Evolutionary conservation across 2,113 vertebrate species (phyloP), one percentile per base, ranked within the genome.

Genomic region (Perccottus glenii): DNA sequence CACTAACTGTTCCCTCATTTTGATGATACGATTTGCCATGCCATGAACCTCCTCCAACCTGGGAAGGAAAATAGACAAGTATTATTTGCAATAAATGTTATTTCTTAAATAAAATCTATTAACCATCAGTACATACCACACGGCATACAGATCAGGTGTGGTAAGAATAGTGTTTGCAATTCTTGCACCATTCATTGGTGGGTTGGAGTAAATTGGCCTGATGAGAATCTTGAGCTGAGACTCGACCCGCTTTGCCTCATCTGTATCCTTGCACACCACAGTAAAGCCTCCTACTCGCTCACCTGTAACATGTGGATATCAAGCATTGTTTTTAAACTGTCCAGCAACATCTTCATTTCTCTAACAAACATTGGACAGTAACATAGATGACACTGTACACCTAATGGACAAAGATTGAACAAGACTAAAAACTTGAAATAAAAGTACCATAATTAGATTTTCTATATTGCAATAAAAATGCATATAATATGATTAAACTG

Each of bases 171-270:
- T 78, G 0, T 96, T 63, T 8, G 97, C 98, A 2, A 99, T 98
- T 57, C 98, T 94, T 14, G 98, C 98, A 4, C 98, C 98, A 0
- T 97, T 96, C 83, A 98, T 14, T 1, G 98, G 98, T 0, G 98
- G 97, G 86, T 99, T 99, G 81, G 98, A 99, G 77, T 99, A 99
- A 91, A 99, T 95, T 74, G 98, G 97, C 9, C 98, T 94, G 85
- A 99, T 98, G 56, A 99, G 93, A 81, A 99, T 99, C 91, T 99
- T 99, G 60, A 99, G 85, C 78, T 99, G 98, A 0, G 98, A 99
- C 60, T 99, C 98, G 0, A 99, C 96, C 46, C 95, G 90, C 87
- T 98, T 99, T 52, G 96, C 96, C 86, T 98, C 96, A 1, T 99
- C 96, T 0, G 87, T 74, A 0, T 97, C 95, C 0, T 89, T 94